These are phyloP conservation scores for Salvelinus fontinalis DNA, from an alignment of 2,113 vertebrate genomes.

Conservation along the genomic window DNA sequence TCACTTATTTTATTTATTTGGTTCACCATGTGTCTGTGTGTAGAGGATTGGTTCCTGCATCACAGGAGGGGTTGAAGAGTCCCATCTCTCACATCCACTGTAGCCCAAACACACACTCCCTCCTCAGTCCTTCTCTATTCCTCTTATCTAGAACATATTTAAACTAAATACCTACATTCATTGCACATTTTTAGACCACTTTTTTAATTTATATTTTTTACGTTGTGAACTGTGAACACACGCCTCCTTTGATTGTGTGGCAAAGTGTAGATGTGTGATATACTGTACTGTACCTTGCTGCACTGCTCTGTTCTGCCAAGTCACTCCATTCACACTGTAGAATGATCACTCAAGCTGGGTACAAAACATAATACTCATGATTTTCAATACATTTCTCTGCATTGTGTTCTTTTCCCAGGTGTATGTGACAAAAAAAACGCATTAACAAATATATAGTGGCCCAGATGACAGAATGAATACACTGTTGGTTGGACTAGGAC, in stretches of 20 bases:
- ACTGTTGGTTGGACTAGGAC: conserved; percentile 4
- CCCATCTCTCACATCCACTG: conserved; percentile 13
- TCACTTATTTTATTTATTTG: conserved; percentile 59
- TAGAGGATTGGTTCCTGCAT: conserved; percentile 8
- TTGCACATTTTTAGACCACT: conserved; percentile 9
- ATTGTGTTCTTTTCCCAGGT: neutral
- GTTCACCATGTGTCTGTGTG: conserved; percentile 36
- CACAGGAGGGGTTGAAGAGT: neutral
- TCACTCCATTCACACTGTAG: neutral
- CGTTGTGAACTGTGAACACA: conserved; percentile 28
- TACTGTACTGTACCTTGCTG: conserved; percentile 16
- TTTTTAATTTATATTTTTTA: conserved; percentile 9
- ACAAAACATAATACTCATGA: conserved; percentile 5
- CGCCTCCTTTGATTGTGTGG: conserved; percentile 20
- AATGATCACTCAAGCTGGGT: conserved; percentile 9
- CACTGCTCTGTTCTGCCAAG: conserved; percentile 8
- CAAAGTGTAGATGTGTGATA: conserved; percentile 21
- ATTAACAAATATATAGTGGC: neutral
- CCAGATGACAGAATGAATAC: conserved; percentile 6
- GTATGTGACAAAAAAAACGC: neutral
- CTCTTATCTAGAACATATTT: conserved; percentile 15
- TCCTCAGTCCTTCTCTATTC: neutral
- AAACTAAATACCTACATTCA: neutral
- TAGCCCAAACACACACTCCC: conserved; percentile 18
- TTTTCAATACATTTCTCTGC: neutral